These are phyloP conservation scores for Drosophila differens DNA, from an alignment of 2,888 invertebrate species.

Conservation along the genomic window DNA sequence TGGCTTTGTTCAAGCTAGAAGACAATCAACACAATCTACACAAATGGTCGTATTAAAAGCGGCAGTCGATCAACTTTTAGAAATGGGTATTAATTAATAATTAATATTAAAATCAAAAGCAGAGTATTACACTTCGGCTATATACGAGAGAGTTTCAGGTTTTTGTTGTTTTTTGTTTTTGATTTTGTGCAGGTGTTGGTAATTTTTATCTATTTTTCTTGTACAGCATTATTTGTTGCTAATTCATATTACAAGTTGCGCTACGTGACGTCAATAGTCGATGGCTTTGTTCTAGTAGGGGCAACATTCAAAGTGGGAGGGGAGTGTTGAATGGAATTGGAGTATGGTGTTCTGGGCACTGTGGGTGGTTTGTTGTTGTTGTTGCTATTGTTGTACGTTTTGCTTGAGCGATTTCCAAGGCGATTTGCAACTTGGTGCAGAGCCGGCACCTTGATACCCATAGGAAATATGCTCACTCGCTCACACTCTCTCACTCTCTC, in stretches of 20 bases:
- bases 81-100: neutral
- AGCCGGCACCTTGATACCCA: conserved; percentile 16
- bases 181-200: conserved; percentile 22
- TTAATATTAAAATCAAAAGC: neutral
- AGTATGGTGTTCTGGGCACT: conserved; percentile 5
- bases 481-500: neutral
- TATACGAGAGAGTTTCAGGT: neutral
- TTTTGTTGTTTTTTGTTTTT: neutral
- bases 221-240: conserved; percentile 9
- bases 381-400: conserved; percentile 20
- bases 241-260: conserved; percentile 4
- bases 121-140: neutral
- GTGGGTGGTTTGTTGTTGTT: conserved; percentile 22
- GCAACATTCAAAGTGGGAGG: neutral
- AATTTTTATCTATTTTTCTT: conserved; percentile 15
- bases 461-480: neutral
- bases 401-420: conserved; percentile 26
- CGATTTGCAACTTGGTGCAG: conserved; percentile 4
- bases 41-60: neutral
- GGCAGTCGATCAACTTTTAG: neutral
- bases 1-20: neutral
- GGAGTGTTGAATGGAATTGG: neutral
- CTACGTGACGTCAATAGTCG: conserved; percentile 31
- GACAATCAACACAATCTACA: neutral
- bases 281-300: conserved; percentile 16